Evolutionary conservation across 2,888 invertebrate genomes (phyloP), one percentile per base, ranked within the genome.

Genomic region (Trichopria drosophilae): DNA sequence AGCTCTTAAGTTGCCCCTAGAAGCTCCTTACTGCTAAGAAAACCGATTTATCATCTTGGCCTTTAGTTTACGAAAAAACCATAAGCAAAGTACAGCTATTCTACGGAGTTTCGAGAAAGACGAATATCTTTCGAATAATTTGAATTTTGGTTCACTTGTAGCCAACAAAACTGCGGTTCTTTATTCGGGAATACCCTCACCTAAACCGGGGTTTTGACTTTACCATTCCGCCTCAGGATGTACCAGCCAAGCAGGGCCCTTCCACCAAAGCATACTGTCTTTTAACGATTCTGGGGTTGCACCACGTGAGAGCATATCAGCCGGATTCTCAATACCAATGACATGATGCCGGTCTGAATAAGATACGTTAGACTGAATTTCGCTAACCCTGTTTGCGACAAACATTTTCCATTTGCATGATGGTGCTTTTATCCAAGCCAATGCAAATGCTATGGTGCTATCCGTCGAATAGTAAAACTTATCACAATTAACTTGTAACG

Each of bases 231-330:
- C 4, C n/a, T n/a, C 12, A 19, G 18, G 18, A 2, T 20, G 34
- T 18, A 18, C 6, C 1, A 52, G 43, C 52, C 47, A 52, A 1
- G 23, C 10, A 6, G 61, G 61, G 3, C 62, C 61, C n/a, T 29
- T 23, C 62, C 61, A 62, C 62, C 62, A 63, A 5, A 63, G 12
- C 1, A 34, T 12, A 12, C 41, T 41, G 7, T 46, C 26, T n/a
- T 46, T n/a, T 7, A 62, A 42, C 54, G n/a, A n/a, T n/a, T n/a
- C n/a, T n/a, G n/a, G n/a, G n/a, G n/a, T n/a, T n/a, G n/a, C n/a
- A n/a, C n/a, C n/a, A n/a, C n/a, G n/a, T n/a, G n/a, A n/a, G n/a
- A n/a, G n/a, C n/a, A n/a, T n/a, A n/a, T n/a, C n/a, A n/a, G n/a
- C n/a, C n/a, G n/a, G n/a, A n/a, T n/a, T n/a, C n/a, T n/a, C n/a